Evolutionary conservation across 2,797 vertebrate species (phyloP), one percentile per base, ranked within the genome.

Genomic region (Sebastes kiyomatsui): DNA sequence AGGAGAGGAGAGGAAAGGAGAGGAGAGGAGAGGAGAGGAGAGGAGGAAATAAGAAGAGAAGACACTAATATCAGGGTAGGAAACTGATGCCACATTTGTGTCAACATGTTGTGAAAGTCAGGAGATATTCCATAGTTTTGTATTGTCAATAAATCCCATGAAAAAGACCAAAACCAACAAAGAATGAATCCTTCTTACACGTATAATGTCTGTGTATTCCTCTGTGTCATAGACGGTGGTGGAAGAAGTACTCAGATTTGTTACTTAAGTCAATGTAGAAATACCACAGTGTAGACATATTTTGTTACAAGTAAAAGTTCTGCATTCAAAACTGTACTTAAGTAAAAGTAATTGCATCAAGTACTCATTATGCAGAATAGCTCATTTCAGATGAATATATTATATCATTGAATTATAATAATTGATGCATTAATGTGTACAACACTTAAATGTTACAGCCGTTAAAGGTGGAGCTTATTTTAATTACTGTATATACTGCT

Each of bases 1-100:
- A 23, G n/a, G 73, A 75, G 52, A 35, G n/a, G 12, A 28, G 55
- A 55, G 52, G 18, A 67, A 22, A 55, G 55, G 22, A 42, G 62
- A 65, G 46, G 18, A 23, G 5, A 33, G 1, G 3, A 7, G 22
- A 6, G 33, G 35, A 5, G 9, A 55, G 12, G 7, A 1, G 96
- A 95, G 95, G 35, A 68, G 58, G 54, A 49, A 14, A 59, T 9
- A 10, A 1, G 96, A 96, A 58, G 96, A 84, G 56, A 61, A 72
- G 49, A 79, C 16, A 64, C 54, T 28, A 35, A 42, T 5, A 69
- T 12, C 38, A 82, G 79, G 60, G 64, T 6, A 60, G 78, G 80
- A 83, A 79, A 76, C 71, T 67, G 79, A 66, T 68, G 67, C 14
- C 7, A 23, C 23, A 25, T 32, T 62, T 2, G 20, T 30, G 10